These are phyloP conservation scores for Perodicticus potto DNA, from an alignment of 2,797 vertebrate genomes.

Conservation along the genomic window DNA sequence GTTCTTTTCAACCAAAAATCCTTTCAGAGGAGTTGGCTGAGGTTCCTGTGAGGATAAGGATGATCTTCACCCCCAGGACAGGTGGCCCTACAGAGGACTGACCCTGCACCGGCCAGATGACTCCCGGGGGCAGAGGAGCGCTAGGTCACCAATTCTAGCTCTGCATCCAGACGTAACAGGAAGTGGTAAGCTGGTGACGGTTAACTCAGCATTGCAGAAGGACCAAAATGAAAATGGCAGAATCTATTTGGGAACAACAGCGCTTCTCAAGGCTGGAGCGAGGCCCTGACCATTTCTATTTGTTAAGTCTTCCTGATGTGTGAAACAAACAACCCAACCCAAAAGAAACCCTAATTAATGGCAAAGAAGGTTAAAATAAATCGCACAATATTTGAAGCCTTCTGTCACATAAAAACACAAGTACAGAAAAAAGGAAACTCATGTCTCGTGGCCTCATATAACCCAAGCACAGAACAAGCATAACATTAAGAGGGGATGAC, in stretches of 20 bases:
- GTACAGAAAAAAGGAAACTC: no score
- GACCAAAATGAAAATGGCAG: background rate
- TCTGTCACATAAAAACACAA: background rate
- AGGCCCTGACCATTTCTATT: background rate
- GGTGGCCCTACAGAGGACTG: background rate
- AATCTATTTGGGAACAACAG: background rate
- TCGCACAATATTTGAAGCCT: background rate
- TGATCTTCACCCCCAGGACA: background rate
- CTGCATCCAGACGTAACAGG: background rate
- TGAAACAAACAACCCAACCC: background rate
- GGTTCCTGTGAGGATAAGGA: background rate
- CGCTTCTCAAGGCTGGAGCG: background rate
- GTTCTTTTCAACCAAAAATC: slow-evolving; percentile 19
- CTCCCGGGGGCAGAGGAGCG: background rate
- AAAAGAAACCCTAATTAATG: background rate
- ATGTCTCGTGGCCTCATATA: no score
- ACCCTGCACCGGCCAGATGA: background rate
- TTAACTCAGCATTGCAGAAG: background rate
- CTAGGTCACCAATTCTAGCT: background rate
- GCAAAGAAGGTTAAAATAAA: background rate
- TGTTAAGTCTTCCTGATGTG: background rate
- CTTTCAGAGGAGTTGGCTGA: background rate
- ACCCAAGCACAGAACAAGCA: background rate
- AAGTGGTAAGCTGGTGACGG: background rate
- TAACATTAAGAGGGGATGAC: background rate